These are phyloP conservation scores for Chrosomus eos DNA, from an alignment of 2,797 vertebrate species.

Conservation along the genomic window DNA sequence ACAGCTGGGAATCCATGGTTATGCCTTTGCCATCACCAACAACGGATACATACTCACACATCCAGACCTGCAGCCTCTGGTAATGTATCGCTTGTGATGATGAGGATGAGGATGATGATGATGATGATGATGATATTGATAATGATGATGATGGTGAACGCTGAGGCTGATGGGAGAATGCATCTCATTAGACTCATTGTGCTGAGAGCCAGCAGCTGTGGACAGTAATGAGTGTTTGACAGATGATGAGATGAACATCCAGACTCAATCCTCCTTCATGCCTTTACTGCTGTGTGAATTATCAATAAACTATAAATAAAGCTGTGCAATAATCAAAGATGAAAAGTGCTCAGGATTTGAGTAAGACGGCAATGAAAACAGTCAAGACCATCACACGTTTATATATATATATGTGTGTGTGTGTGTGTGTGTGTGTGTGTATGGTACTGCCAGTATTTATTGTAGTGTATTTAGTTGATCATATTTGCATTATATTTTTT, in stretches of 20 bases:
- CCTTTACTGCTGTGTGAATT: neutral
- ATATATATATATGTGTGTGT: no score
- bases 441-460: no score
- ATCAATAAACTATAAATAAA: neutral
- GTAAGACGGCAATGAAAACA: neutral
- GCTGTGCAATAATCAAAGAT: neutral
- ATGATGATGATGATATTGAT: no score
- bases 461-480: no score
- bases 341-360: neutral
- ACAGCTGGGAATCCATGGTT: slow-evolving; percentile 97
- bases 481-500: no score
- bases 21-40: slow-evolving; percentile 99
- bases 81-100: slow-evolving; percentile 70
- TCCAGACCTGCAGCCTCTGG: slow-evolving; percentile 94
- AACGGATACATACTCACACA: slow-evolving; percentile 98
- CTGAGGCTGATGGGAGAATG: slow-evolving; percentile 32
- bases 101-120: neutral
- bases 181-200: slow-evolving; percentile 27
- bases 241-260: slow-evolving; percentile 57
- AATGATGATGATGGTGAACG: no score
- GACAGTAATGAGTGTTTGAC: slow-evolving; percentile 35
- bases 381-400: neutral
- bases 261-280: slow-evolving; percentile 42
- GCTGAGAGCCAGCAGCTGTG: slow-evolving; percentile 13
- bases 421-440: no score